A percentile compares a stretch with the other conserved stretches of the same genome.
Evolutionary conservation across 2,797 vertebrate species (phyloP).

Genomic region (Catostomus latipinnis): DNA sequence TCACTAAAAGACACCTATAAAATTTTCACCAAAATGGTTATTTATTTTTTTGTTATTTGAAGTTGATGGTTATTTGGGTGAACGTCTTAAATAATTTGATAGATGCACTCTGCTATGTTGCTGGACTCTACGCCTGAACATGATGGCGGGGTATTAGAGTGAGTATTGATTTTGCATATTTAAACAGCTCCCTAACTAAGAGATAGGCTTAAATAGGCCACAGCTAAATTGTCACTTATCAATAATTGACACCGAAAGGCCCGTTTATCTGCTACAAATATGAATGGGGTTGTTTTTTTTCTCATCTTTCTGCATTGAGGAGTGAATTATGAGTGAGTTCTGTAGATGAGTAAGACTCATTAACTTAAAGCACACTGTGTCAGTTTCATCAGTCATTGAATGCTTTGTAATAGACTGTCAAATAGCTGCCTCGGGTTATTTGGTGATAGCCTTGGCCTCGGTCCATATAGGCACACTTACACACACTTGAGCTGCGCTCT

Average conservation of each 20-base stretch:
- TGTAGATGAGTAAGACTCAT: slow-evolving; percentile 44
- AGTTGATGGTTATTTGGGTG: slow-evolving; percentile 55
- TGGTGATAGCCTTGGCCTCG: slow-evolving; percentile 34
- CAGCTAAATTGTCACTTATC: slow-evolving; percentile 71
- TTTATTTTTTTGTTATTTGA: slow-evolving; percentile 34
- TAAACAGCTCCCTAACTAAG: slow-evolving; percentile 60
- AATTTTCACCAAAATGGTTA: slow-evolving; percentile 15
- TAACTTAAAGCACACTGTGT: slow-evolving; percentile 38
- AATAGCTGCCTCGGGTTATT: slow-evolving; percentile 26
- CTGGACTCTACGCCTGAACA: slow-evolving; percentile 52
- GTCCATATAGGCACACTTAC: slow-evolving; percentile 21
- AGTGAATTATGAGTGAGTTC: slow-evolving; percentile 35
- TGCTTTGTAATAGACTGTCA: slow-evolving; percentile 48
- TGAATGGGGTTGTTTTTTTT: slow-evolving; percentile 10
- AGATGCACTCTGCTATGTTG: slow-evolving; percentile 52
- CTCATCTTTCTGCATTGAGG: neutral
- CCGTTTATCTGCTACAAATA: slow-evolving; percentile 44
- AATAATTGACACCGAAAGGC: slow-evolving; percentile 64
- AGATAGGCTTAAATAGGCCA: slow-evolving; percentile 61
- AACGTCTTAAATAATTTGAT: slow-evolving; percentile 61
- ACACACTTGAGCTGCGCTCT: neutral
- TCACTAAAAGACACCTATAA: neutral
- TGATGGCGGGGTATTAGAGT: slow-evolving; percentile 59
- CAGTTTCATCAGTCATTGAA: slow-evolving; percentile 40
- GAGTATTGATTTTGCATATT: slow-evolving; percentile 68